A percentile compares a stretch with the other conserved stretches of the same genome.
Conservation (phyloP, 2,113 vertebrate genomes). For the Ramphastos sulfuratus region DNA sequence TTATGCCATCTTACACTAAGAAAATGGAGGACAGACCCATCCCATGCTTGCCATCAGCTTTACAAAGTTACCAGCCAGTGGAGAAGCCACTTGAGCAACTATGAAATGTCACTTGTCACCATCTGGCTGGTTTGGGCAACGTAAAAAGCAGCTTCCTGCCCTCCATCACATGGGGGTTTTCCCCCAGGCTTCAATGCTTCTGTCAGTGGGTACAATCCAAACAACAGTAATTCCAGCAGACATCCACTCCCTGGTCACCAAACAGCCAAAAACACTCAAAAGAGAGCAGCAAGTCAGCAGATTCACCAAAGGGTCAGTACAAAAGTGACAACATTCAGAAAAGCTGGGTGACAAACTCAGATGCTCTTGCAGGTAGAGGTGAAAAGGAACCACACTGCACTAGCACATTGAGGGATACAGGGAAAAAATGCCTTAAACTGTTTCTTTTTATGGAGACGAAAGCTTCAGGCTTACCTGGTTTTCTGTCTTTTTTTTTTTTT, state of each 20-base stretch:
- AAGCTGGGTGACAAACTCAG: background rate
- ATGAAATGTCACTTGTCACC: background rate
- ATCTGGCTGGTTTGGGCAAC: background rate
- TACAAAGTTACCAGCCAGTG: background rate
- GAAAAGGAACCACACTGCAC: background rate
- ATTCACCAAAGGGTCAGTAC: background rate
- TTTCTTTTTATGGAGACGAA: background rate
- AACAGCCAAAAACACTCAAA: slow-evolving; percentile 2
- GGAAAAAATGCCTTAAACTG: background rate
- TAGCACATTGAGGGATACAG: background rate
- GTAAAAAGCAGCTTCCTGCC: background rate
- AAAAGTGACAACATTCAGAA: background rate
- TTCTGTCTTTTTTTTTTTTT: background rate
- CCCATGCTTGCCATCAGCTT: background rate
- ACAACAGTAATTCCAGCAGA: slow-evolving; percentile 34
- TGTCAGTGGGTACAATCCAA: slow-evolving; percentile 22
- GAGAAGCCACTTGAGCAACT: background rate
- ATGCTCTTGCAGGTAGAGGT: background rate
- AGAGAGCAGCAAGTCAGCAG: background rate
- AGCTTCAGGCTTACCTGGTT: background rate
- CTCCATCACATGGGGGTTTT: background rate
- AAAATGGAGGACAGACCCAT: background rate
- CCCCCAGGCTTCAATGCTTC: background rate
- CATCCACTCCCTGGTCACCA: background rate
- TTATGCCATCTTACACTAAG: background rate